These are phyloP conservation scores for Tyrannus savana DNA, from an alignment of 2,113 vertebrate genomes.

Conservation along the genomic window DNA sequence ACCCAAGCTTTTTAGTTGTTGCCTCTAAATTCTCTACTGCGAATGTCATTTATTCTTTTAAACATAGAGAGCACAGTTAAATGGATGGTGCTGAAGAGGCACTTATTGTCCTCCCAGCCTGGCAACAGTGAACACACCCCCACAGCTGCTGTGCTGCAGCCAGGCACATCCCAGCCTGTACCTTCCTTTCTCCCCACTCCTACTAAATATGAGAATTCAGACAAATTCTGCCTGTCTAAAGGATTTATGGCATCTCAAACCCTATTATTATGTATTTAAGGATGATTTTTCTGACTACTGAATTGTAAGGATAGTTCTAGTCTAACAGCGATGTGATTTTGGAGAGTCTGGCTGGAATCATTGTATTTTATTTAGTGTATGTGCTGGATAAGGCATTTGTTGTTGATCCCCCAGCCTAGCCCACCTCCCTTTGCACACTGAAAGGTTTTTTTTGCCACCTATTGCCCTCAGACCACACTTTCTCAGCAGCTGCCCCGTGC, in stretches of 20 bases:
- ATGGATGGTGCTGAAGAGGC: background rate
- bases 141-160: background rate
- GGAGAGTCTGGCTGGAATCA: background rate
- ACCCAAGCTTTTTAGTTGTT: background rate
- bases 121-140: background rate
- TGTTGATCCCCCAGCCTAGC: background rate
- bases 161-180: background rate
- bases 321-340: background rate
- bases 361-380: background rate
- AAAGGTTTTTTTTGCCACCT: background rate
- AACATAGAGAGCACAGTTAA: background rate
- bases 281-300: constrained; percentile 19
- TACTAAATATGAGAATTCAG: background rate
- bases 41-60: background rate
- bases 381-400: background rate
- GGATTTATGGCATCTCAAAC: constrained; percentile 7
- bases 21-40: background rate
- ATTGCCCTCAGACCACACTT: background rate
- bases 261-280: background rate
- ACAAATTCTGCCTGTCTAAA: constrained; percentile 4
- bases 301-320: constrained; percentile 22
- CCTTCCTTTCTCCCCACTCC: background rate
- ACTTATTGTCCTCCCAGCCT: background rate
- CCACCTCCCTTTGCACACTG: background rate
- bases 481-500: background rate